These are phyloP conservation scores for Brachycybe producta DNA, from an alignment of 2,888 invertebrate species.

Conservation along the genomic window DNA sequence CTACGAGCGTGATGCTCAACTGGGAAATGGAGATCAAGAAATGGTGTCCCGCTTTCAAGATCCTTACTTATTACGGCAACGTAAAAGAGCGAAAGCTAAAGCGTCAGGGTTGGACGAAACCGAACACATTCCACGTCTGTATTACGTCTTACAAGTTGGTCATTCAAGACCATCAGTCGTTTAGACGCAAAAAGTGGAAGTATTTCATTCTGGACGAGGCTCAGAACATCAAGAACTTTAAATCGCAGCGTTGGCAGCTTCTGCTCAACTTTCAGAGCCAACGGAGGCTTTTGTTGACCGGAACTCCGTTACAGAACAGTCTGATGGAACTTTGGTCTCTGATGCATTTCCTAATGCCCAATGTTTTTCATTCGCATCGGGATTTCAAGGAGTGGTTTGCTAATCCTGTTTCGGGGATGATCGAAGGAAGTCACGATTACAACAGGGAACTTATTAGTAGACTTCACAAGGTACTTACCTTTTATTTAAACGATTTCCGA, in stretches of 20 bases:
- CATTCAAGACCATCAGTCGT: constrained; percentile 95
- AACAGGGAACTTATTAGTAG: constrained; percentile 77
- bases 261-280: constrained; percentile 87
- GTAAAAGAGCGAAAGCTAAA: constrained; percentile 89
- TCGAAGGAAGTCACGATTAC: constrained; percentile 81
- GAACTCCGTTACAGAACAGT: constrained; percentile 91
- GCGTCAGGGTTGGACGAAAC: constrained; percentile 85
- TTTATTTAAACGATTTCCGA: no score
- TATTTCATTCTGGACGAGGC: constrained; percentile 96
- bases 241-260: constrained; percentile 96
- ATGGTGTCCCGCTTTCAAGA: constrained; percentile 99
- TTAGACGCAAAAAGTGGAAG: constrained; percentile 94
- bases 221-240: constrained; percentile 99
- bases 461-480: constrained; percentile 62
- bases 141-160: constrained; percentile 97
- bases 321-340: constrained; percentile 94
- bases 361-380: constrained; percentile 87
- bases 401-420: constrained; percentile 91
- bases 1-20: constrained; percentile 98
- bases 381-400: constrained; percentile 99
- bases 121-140: constrained; percentile 95
- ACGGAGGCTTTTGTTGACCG: constrained; percentile 77
- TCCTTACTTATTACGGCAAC: constrained; percentile 93
- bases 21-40: constrained; percentile 99
- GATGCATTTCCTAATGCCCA: constrained; percentile 97